These are phyloP conservation scores for Lerista edwardsae DNA, from an alignment of 2,797 vertebrate species.

Conservation along the genomic window DNA sequence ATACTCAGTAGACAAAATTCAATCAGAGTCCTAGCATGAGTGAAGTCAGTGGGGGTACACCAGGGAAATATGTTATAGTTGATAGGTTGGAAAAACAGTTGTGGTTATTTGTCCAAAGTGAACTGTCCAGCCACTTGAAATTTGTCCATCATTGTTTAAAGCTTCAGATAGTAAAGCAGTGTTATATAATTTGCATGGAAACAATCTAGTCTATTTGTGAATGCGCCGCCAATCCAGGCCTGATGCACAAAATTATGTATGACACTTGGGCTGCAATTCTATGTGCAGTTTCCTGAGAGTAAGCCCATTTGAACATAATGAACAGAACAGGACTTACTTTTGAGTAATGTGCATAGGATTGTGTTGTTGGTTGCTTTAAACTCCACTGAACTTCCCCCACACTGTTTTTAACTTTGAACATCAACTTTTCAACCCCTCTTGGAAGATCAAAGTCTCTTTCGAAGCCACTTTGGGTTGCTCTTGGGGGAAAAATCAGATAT, in stretches of 20 bases:
- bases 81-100: background rate
- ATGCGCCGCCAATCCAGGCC: background rate
- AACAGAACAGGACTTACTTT: too few relatives aligned
- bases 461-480: too few relatives aligned
- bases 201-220: background rate
- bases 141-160: background rate
- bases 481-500: too few relatives aligned
- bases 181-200: background rate
- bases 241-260: background rate
- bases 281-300: too few relatives aligned
- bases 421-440: too few relatives aligned
- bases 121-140: background rate
- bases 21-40: background rate
- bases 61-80: background rate
- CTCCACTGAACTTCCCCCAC: background rate
- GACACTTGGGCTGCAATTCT: background rate
- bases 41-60: background rate
- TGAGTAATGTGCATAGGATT: too few relatives aligned
- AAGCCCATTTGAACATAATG: too few relatives aligned
- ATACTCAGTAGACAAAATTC: background rate
- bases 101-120: background rate
- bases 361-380: too few relatives aligned
- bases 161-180: background rate
- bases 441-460: too few relatives aligned
- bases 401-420: too few relatives aligned